Evolutionary conservation across 2,888 invertebrate genomes (phyloP), one percentile per base, ranked within the genome.

Genomic region (Mycogona germanica): DNA sequence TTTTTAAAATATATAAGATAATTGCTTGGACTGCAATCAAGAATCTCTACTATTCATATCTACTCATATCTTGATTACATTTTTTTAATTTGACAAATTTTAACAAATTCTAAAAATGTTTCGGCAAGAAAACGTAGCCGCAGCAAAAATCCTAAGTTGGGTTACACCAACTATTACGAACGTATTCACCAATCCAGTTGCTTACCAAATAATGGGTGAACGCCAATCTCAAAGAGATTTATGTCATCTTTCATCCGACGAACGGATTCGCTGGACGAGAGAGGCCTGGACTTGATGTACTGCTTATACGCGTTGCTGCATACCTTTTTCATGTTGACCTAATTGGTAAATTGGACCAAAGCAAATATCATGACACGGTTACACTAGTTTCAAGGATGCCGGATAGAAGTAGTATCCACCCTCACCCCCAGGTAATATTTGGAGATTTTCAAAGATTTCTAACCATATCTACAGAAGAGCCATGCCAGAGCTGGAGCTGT

Each of bases 251-350:
- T 97, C 12, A 86, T 81, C 58, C 93, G 77, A 60, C 81, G 81
- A 62, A 93, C 85, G 58, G 89, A 91, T 66, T 93, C 96, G 0
- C 79, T 75, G 0, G 95, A 91, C 0, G 98, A 88, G 0, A 81
- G 77, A 42, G 92, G 92, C 57, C 97, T 76, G 59, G 95, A 89
- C 59, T 80, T 77, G 1, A 87, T 65, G 71, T 97, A 98, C 62
- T 93, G 87, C 66, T 84, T 82, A 74, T 91, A 92, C 0, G 87
- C 96, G 66, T 96, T 96, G 37, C 76, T 78, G 58, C 87, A 82
- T 0, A 87, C 87, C 59, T 83, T 78, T 62, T 75, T 72, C 65
- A 82, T 75, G 58, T 78, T 79, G 6, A 69, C 68, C 82, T 83
- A 25, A 42, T 23, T 25, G 42, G 32, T 49, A 37, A 26, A 35